Percentiles rank a stretch among this genome's conserved stretches.
These are phyloP conservation scores for Zaprionus lachaisei DNA, from an alignment of 1,140 invertebrate genomes.

Conservation along the genomic window DNA sequence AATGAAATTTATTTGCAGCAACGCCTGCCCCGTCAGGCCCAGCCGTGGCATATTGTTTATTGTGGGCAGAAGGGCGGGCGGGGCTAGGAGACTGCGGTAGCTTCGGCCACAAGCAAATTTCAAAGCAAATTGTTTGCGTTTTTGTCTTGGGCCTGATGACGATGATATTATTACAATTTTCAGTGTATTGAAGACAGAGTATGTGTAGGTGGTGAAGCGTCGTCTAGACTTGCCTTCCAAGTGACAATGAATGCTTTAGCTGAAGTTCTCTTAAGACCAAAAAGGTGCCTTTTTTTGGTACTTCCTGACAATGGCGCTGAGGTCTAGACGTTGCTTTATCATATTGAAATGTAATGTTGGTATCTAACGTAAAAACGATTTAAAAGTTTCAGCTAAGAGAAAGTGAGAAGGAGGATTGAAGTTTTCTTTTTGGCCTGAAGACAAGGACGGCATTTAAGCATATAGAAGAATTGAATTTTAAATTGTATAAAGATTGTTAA, in stretches of 20 bases:
- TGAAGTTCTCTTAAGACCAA: not conserved
- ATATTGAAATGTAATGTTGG: not conserved
- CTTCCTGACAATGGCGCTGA: not conserved
- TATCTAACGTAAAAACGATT: not conserved
- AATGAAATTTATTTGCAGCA: slow-evolving; percentile 77
- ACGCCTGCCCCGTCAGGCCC: not conserved
- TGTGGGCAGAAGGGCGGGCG: not conserved
- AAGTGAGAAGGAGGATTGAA: not conserved
- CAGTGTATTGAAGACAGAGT: slow-evolving; percentile 11
- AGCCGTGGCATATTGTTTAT: slow-evolving; percentile 59
- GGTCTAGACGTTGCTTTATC: slow-evolving; percentile 5
- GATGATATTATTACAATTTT: slow-evolving; percentile 67
- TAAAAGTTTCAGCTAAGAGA: not conserved
- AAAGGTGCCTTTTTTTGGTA: not conserved
- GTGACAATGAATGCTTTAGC: slow-evolving; percentile 8
- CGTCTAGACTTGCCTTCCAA: slow-evolving; percentile 35
- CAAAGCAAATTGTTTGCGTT: slow-evolving; percentile 73
- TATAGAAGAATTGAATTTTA: too few relatives aligned
- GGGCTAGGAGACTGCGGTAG: slow-evolving; percentile 26
- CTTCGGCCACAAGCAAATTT: slow-evolving; percentile 57
- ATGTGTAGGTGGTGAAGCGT: not conserved
- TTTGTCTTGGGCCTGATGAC: slow-evolving; percentile 39
- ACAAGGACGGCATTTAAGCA: not conserved
- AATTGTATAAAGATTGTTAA: too few relatives aligned
- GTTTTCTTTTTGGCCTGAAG: not conserved